Evolutionary conservation across 2,113 vertebrate species (phyloP).

Genomic region (Trogon surrucura): DNA sequence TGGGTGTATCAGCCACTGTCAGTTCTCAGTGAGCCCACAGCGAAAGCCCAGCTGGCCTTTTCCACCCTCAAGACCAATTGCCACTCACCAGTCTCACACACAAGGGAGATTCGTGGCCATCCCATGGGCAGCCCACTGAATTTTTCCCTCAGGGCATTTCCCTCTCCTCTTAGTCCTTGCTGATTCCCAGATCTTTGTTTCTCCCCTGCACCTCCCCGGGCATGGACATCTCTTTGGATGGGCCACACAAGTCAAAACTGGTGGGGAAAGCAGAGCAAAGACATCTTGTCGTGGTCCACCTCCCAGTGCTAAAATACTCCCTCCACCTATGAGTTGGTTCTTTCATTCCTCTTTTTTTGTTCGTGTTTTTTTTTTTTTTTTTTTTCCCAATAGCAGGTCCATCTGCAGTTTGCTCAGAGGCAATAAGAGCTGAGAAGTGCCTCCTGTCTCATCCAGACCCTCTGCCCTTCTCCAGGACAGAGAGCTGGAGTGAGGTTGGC

Average conservation of each 20-base stretch:
- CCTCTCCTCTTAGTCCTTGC: neutral
- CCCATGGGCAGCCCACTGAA: accelerated
- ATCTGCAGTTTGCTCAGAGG: neutral
- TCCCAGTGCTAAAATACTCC: neutral
- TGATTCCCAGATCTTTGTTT: neutral
- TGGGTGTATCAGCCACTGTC: neutral
- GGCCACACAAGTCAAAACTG: neutral
- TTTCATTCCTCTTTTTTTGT: neutral
- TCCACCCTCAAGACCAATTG: neutral
- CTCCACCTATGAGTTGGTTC: neutral
- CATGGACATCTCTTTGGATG: accelerated
- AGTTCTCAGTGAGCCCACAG: neutral
- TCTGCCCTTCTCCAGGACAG: neutral
- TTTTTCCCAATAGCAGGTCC: neutral
- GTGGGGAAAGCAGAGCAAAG: neutral
- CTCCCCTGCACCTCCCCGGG: neutral
- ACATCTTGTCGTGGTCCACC: neutral
- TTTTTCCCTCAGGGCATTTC: neutral
- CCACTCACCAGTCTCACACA: neutral
- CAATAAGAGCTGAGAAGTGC: neutral
- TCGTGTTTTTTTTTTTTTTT: neutral
- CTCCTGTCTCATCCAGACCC: neutral
- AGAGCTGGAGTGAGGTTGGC: neutral
- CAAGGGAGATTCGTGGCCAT: accelerated
- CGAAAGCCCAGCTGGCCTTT: neutral